Conservation (phyloP, 2,797 vertebrate species). For the Vespertilio murinus region DNA sequence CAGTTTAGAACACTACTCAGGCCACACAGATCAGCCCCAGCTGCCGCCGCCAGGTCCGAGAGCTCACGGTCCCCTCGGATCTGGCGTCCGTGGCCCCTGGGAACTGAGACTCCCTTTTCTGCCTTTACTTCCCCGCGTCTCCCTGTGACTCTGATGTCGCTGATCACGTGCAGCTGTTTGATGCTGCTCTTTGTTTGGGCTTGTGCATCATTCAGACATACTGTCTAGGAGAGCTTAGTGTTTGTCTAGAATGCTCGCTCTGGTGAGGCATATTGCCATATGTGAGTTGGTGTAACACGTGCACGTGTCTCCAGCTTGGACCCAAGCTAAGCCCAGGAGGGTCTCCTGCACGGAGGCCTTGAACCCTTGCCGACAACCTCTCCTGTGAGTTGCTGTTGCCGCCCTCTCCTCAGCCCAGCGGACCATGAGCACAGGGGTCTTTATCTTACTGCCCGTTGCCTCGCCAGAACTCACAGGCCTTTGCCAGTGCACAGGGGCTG, state of each 20-base stretch:
- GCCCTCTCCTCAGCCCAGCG: fast-evolving
- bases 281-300: fast-evolving
- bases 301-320: neutral
- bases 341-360: neutral
- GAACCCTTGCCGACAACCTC: fast-evolving
- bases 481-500: fast-evolving
- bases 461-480: fast-evolving
- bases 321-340: fast-evolving
- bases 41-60: fast-evolving
- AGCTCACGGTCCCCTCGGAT: fast-evolving
- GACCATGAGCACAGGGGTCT: fast-evolving
- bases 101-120: fast-evolving
- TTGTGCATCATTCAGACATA: neutral
- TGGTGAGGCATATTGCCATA: fast-evolving
- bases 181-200: no score
- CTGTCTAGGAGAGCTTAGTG: neutral
- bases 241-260: fast-evolving
- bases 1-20: fast-evolving
- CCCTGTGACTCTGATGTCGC: fast-evolving
- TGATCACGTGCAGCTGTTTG: neutral
- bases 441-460: fast-evolving
- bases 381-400: neutral
- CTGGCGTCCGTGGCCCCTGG: fast-evolving
- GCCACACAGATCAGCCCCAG: neutral
- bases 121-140: fast-evolving